These are phyloP conservation scores for Holothuria glaberrima DNA, from an alignment of 35 echinoderm and acorn worm genomes.

Conservation along the genomic window DNA sequence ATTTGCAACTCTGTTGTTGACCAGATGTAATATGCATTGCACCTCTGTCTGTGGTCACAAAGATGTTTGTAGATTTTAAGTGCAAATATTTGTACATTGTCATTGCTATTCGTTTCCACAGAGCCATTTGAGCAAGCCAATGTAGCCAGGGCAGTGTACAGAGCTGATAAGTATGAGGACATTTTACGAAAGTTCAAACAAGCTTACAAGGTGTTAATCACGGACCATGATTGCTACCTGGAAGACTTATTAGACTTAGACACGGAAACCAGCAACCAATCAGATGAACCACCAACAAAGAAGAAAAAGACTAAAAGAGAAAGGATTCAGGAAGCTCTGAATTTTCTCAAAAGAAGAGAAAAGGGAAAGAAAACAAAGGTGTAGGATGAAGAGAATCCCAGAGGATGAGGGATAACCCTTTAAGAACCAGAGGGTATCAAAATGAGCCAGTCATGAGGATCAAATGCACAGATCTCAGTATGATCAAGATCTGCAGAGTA, in stretches of 20 bases:
- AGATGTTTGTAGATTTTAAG: no score
- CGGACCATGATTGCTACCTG: not conserved
- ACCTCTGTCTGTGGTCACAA: no score
- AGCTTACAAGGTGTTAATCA: slow-evolving; percentile 26
- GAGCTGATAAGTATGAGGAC: slow-evolving; percentile 6
- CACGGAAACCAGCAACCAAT: no score
- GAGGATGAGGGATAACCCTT: no score
- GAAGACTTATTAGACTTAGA: slow-evolving; percentile 1
- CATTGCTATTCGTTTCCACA: slow-evolving; percentile 11
- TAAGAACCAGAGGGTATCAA: no score
- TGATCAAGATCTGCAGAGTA: no score
- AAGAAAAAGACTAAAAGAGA: slow-evolving; percentile 20
- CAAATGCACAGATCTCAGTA: no score
- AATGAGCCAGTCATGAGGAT: no score
- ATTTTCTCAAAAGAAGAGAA: slow-evolving; percentile 24
- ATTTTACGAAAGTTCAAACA: slow-evolving; percentile 55
- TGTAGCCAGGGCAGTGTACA: slow-evolving; percentile 69
- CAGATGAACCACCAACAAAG: not conserved
- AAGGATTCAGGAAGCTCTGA: slow-evolving; percentile 9
- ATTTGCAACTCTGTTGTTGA: no score
- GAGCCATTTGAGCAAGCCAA: slow-evolving; percentile 77
- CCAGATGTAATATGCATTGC: no score
- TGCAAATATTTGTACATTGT: not conserved
- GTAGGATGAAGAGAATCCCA: no score
- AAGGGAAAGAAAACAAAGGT: not conserved